Evolutionary conservation across 2,888 invertebrate species (phyloP).

Genomic region (Lepidonotus clava): DNA sequence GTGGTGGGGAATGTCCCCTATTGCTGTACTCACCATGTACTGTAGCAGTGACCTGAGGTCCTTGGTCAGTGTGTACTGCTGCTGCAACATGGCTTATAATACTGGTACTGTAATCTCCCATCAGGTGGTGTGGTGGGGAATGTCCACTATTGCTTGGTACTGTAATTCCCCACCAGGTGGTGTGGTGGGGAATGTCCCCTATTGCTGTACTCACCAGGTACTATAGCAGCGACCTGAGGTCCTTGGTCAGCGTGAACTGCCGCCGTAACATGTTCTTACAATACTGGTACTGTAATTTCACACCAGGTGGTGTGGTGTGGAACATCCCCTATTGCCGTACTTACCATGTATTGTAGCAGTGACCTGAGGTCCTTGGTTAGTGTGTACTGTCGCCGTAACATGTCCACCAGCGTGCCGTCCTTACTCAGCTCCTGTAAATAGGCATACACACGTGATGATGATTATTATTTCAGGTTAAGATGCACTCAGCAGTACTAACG

Average conservation of each 20-base stretch:
- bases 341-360: slow-evolving; percentile 86
- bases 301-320: too few species aligned
- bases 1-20: too few species aligned
- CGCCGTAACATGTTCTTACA: slow-evolving; percentile 84
- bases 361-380: slow-evolving; percentile 85
- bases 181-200: too few species aligned
- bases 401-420: slow-evolving; percentile 83
- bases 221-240: slow-evolving; percentile 86
- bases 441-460: too few species aligned
- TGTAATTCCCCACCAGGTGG: too few species aligned
- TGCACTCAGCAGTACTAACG: too few species aligned
- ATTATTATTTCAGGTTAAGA: too few species aligned
- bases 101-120: too few species aligned
- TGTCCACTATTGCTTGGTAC: too few species aligned
- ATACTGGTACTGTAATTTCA: too few species aligned
- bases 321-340: too few species aligned
- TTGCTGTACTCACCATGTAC: slow-evolving; percentile 84
- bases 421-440: slow-evolving; percentile 54
- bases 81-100: slow-evolving; percentile 85
- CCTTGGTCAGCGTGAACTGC: slow-evolving; percentile 85
- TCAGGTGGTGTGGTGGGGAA: too few species aligned
- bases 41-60: slow-evolving; percentile 86
- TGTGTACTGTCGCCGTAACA: slow-evolving; percentile 85
- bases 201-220: slow-evolving; percentile 84
- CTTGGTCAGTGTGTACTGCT: slow-evolving; percentile 85